Evolutionary conservation across 2,888 invertebrate species (phyloP).

Genomic region (Apodemia mormo): DNA sequence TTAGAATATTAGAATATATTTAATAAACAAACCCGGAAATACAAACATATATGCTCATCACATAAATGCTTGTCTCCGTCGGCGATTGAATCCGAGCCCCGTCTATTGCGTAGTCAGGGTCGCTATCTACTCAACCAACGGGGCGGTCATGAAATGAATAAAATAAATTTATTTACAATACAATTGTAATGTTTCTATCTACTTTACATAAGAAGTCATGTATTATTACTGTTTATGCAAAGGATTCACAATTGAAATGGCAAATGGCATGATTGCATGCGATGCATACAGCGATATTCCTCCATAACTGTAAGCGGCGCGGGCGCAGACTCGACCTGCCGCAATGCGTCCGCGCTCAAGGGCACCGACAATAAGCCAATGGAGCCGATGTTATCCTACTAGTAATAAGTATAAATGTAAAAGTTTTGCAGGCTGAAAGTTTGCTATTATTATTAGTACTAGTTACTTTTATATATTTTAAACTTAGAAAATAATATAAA

Average conservation of each 20-base stretch:
- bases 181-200: neutral
- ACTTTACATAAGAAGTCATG: slow-evolving; percentile 20
- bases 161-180: no score
- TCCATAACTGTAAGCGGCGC: slow-evolving; percentile 42
- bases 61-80: no score
- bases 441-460: neutral
- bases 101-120: no score
- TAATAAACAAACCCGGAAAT: no score
- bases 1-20: no score
- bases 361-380: slow-evolving; percentile 47
- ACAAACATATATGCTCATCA: no score
- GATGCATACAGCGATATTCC: slow-evolving; percentile 35
- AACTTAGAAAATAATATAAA: no score
- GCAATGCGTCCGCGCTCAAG: slow-evolving; percentile 70
- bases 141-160: no score
- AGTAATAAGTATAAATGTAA: neutral
- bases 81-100: no score
- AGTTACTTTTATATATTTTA: no score
- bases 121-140: no score
- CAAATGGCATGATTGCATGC: slow-evolving; percentile 34
- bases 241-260: slow-evolving; percentile 28
- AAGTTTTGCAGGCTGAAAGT: neutral
- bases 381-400: slow-evolving; percentile 41
- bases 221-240: slow-evolving; percentile 25
- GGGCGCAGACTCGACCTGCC: slow-evolving; percentile 62